Evolutionary conservation across 2,113 vertebrate species (phyloP).

Genomic region (Hippolais icterina): DNA sequence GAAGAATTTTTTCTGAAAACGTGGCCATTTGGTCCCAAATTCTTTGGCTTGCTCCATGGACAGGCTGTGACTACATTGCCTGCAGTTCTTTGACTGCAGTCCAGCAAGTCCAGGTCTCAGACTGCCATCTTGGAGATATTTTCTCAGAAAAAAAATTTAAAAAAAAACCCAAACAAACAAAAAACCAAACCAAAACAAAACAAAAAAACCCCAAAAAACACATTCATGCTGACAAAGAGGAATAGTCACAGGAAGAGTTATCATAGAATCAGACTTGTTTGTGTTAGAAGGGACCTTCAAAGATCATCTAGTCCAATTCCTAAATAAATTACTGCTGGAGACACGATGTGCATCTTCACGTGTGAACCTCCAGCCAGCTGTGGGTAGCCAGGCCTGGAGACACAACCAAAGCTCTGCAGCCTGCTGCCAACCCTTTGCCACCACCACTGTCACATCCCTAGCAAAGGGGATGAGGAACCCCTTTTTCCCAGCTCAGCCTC

Average conservation of each 20-base stretch:
- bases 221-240: not conserved
- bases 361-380: not conserved
- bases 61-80: not conserved
- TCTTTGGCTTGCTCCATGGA: rapidly evolving
- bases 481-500: not conserved
- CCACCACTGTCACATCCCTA: not conserved
- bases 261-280: not conserved
- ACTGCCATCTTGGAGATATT: not conserved
- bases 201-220: no score
- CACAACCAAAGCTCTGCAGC: not conserved
- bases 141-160: not conserved
- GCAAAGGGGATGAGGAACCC: not conserved
- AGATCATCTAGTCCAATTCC: not conserved
- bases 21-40: not conserved
- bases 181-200: no score
- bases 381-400: not conserved
- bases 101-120: not conserved
- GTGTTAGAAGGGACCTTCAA: not conserved
- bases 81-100: not conserved
- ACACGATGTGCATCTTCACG: rapidly evolving
- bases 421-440: not conserved
- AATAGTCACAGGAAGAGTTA: not conserved
- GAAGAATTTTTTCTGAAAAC: not conserved
- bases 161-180: no score
- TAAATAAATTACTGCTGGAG: not conserved